Conservation (phyloP, 1,140 invertebrate genomes). For the Geopemphigus sp. region DNA sequence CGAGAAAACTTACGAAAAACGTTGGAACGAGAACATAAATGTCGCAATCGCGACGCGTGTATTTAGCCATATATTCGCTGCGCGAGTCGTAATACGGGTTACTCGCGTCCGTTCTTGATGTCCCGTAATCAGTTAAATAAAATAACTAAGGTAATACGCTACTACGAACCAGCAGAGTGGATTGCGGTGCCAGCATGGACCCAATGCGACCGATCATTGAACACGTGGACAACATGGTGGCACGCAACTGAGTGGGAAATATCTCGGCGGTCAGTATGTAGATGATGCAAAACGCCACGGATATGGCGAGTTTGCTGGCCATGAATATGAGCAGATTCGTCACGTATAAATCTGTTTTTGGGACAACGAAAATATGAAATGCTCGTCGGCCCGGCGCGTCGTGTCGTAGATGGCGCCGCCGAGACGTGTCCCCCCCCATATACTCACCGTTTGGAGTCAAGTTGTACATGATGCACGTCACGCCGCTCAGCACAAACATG, state of each 20-base stretch:
- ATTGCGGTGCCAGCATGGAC: constrained; percentile 68
- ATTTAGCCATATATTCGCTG: too few species aligned
- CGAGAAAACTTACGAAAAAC: too few species aligned
- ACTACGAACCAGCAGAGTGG: constrained; percentile 62
- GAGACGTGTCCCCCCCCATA: too few species aligned
- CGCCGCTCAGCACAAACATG: constrained; percentile 51
- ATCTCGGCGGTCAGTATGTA: constrained; percentile 73
- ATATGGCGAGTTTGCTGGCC: constrained; percentile 71
- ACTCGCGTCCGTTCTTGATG: too few species aligned
- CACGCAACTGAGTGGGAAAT: constrained; percentile 67
- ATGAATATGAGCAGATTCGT: constrained; percentile 61
- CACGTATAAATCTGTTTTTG: constrained; percentile 37
- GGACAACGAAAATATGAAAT: too few species aligned
- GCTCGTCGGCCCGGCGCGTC: too few species aligned
- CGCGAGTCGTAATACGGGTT: too few species aligned
- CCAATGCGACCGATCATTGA: constrained; percentile 71
- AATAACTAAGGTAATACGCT: too few species aligned
- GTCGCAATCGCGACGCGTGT: too few species aligned
- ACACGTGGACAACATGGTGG: constrained; percentile 65
- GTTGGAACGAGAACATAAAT: too few species aligned
- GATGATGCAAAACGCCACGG: constrained; percentile 67
- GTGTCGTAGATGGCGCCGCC: too few species aligned
- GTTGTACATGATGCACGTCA: constrained; percentile 51
- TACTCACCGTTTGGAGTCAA: constrained; percentile 51
- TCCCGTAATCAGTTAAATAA: too few species aligned